Base-by-base conservation (phyloP, 1,140 invertebrate genomes). In the Lysiphlebus fabarum region DNA sequence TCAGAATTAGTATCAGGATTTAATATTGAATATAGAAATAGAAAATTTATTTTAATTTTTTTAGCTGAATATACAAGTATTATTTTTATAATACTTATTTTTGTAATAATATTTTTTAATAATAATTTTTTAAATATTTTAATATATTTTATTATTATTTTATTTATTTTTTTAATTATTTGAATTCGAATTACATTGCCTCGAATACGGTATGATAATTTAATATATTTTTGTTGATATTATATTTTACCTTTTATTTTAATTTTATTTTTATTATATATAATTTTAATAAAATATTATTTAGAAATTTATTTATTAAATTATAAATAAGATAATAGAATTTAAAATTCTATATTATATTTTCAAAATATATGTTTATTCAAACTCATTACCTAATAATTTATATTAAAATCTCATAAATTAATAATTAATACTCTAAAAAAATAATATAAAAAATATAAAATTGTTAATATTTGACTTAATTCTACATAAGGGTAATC, bases 1-100 rank as follows among this genome's bases (percentile, higher is more conserved):
- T 87, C 83, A 48, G 87, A 90, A 72, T 82, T 90, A 80, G 85
- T 90, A 67, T 90, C 85, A 36, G 87, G 87, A 7, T 90, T 87
- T 87, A 89, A 90, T 84, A 76, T 85, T 70, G 87, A 90, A 66
- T 89, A 87, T 82, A 81, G 81, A 78, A 82, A 82, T 71, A 79
- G 81, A 0, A 75, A 74, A n/a, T 89, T 90, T 87, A 82, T 83
- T 62, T 80, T 89, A 75, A 83, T 89, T 83, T 89, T 89, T 85
- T 81, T 90, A 74, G 77, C 81, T 41, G 86, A 90, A 68, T 89
- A 90, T 83, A 70, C 72, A 43, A 85, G 76, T 73, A 86, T 89
- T 82, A 77, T 87, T 76, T 85, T 88, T 83, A 82, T 87, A 74
- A 83, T 78, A 62, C 67, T 85, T 72, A 70, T 85, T 71, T 78